Base-by-base conservation (phyloP, 92 coral and sea anemone species). In the Palythoa heliodiscus region DNA sequence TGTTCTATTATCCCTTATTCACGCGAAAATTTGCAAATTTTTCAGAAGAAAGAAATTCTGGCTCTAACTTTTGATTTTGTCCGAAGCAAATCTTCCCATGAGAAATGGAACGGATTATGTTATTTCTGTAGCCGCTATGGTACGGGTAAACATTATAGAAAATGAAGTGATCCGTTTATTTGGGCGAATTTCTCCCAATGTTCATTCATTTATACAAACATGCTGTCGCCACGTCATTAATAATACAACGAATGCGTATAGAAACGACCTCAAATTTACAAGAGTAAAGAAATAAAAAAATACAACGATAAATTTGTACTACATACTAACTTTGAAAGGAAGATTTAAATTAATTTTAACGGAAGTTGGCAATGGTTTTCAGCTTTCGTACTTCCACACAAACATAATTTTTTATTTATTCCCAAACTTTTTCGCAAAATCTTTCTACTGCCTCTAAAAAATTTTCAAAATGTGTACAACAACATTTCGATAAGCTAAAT, bases 1-100 rank as follows among this genome's bases (percentile, higher is more conserved):
- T 94, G 95, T 94, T 25, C 68, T 37, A 39, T 93, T 92, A 93
- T 90, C 93, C 88, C 15, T 61, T 53, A 13, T 90, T 86, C 93
- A 87, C 92, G 90, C 89, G 75, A 89, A 73, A 93, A 94, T 92
- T 93, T 92, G 92, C 92, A 92, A 90, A 90, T 88, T 82, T 69
- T 24, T 38, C 66, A 67, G 20, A 67, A 47, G 54, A 12, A 39
- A 48, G 73, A 19, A 39, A 11, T 19, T 16, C 70, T n/a, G 57
- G 39, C 15, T 11, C 23, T 3, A 38, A 63, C 19, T 29, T 43
- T 55, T 63, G 58, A 43, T 4, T 25, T 50, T 68, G 35, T 20
- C 15, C 17, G 20, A 52, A 80, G 29, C 9, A 40, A 48, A 48
- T 19, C 24, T 17, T 40, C n/a, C 66, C 17, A 52, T 55, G 47